These are phyloP conservation scores for Boulengeromyrus knoepffleri DNA, from an alignment of 2,113 vertebrate species.

Conservation along the genomic window DNA sequence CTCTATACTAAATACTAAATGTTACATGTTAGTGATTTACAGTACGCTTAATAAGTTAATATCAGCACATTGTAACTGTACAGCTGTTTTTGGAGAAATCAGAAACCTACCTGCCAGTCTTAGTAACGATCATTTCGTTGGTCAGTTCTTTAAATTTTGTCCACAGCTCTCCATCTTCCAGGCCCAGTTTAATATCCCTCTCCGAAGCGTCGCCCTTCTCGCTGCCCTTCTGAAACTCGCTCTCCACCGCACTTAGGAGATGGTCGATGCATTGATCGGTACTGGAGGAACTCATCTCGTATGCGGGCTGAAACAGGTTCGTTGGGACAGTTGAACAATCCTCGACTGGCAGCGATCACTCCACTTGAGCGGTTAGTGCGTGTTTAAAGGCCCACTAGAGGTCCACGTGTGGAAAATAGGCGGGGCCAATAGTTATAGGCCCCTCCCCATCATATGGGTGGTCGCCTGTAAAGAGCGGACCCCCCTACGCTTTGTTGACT, in stretches of 20 bases:
- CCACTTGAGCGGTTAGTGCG: constrained; percentile 26
- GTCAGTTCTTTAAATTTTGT: constrained; percentile 69
- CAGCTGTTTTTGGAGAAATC: neutral
- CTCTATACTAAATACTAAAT: neutral
- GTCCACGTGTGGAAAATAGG: constrained; percentile 50
- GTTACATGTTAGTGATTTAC: neutral
- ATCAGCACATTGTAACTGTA: neutral
- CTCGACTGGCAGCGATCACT: neutral
- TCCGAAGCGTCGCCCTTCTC: constrained; percentile 67
- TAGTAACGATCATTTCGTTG: constrained; percentile 75
- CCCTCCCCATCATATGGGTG: constrained; percentile 18
- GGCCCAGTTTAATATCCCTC: constrained; percentile 64
- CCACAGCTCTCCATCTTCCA: constrained; percentile 68
- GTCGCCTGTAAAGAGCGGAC: neutral
- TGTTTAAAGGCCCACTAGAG: constrained; percentile 53
- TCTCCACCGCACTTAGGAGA: constrained; percentile 68
- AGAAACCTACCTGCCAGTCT: constrained; percentile 60
- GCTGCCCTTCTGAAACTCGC: constrained; percentile 67
- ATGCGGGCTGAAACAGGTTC: constrained; percentile 6
- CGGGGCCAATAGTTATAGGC: constrained; percentile 31
- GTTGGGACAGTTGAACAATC: constrained; percentile 5
- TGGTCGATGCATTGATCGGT: constrained; percentile 67
- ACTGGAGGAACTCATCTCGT: constrained; percentile 59
- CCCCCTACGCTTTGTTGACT: neutral
- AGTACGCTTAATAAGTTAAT: neutral